These are phyloP conservation scores for Rhabdornis inornatus DNA, from an alignment of 2,113 vertebrate genomes.

Conservation along the genomic window DNA sequence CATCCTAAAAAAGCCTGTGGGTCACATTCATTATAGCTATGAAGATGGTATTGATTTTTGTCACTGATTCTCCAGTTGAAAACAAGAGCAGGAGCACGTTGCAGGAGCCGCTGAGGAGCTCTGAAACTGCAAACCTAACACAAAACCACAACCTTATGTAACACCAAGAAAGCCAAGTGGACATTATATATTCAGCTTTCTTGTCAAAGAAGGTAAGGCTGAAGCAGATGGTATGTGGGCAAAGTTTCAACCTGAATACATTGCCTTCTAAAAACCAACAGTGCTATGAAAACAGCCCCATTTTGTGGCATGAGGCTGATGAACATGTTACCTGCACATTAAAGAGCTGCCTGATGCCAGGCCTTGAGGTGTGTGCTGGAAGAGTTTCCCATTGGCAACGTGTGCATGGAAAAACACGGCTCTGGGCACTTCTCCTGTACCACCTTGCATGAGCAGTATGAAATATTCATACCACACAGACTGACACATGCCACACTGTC, in stretches of 20 bases:
- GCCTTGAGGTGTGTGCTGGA: neutral
- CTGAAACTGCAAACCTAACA: neutral
- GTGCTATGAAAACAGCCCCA: neutral
- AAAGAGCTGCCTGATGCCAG: neutral
- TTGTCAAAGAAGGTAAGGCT: conserved; percentile 7
- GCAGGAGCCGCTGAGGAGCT: neutral
- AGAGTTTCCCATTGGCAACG: accelerated
- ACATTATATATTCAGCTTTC: conserved; percentile 35
- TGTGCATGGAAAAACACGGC: neutral
- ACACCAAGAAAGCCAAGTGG: conserved; percentile 10
- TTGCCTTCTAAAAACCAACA: neutral
- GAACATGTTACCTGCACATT: neutral
- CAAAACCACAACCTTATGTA: neutral
- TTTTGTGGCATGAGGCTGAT: neutral
- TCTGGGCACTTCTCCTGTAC: neutral
- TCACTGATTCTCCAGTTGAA: neutral
- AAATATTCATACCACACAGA: neutral
- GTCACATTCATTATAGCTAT: conserved; percentile 32
- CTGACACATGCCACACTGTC: too few relatives aligned
- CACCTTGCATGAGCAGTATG: neutral
- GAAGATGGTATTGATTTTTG: conserved; percentile 35
- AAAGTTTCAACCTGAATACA: conserved; percentile 51
- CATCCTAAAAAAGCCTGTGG: conserved; percentile 27
- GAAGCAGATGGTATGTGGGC: conserved; percentile 37
- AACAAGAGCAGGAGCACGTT: neutral